Evolutionary conservation across 2,797 vertebrate species (phyloP).

Genomic region (Pangasius larnaudii): DNA sequence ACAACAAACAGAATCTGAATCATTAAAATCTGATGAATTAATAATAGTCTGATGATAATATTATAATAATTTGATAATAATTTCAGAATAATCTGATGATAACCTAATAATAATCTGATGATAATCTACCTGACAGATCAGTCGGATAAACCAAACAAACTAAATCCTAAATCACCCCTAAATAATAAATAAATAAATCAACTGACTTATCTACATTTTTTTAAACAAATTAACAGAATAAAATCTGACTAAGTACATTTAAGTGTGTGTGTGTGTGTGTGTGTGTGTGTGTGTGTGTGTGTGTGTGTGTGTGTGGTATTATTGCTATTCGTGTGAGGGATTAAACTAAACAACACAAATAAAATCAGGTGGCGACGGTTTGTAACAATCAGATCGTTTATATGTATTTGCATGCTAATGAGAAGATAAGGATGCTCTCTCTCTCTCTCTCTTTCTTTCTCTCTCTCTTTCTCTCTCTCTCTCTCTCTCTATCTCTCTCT

Average conservation of each 20-base stretch:
- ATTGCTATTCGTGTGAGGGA: not conserved
- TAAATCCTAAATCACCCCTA: not conserved
- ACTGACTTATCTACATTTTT: not conserved
- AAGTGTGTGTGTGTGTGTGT: not conserved
- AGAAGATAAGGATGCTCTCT: conserved; percentile 52
- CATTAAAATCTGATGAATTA: not conserved
- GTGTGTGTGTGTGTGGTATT: not conserved
- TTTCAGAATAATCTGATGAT: no score
- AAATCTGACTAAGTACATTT: not conserved
- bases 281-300: not conserved
- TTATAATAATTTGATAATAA: no score
- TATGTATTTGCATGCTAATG: conserved; percentile 61
- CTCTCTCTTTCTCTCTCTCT: not conserved
- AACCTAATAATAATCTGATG: not conserved
- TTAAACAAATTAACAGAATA: not conserved
- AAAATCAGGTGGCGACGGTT: conserved; percentile 46
- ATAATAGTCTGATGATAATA: not conserved
- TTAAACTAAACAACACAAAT: conserved; percentile 54
- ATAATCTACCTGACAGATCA: not conserved
- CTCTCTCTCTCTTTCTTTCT: conserved; percentile 10
- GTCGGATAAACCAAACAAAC: not conserved
- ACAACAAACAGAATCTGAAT: no score
- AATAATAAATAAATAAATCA: not conserved
- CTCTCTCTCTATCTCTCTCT: not conserved
- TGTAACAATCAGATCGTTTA: conserved; percentile 48